Evolutionary conservation across 2,797 vertebrate genomes (phyloP).

Genomic region (Numenius phaeopus): DNA sequence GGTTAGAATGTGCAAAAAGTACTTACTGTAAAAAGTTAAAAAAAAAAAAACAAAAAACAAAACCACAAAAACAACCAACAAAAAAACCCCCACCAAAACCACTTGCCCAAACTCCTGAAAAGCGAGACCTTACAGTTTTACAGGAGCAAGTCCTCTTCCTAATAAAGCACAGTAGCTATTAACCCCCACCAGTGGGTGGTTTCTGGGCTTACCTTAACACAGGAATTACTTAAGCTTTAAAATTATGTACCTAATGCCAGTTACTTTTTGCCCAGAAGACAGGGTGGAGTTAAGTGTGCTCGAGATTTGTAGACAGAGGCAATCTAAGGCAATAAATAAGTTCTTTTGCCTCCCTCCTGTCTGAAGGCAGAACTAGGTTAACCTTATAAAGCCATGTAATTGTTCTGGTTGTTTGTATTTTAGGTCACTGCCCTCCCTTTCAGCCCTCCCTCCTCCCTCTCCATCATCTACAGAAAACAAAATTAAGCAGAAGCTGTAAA

Average conservation of each 20-base stretch:
- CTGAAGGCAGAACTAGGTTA: conserved; percentile 29
- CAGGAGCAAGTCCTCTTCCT: background rate
- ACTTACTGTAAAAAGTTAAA: background rate
- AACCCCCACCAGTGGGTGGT: background rate
- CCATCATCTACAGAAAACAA: background rate
- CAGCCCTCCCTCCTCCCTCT: background rate
- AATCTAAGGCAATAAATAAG: conserved; percentile 45
- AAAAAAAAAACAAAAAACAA: background rate
- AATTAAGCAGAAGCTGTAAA: conserved; percentile 39
- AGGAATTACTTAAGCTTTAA: background rate
- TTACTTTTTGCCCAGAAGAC: conserved; percentile 44
- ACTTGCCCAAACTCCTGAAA: background rate
- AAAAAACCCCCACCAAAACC: no score
- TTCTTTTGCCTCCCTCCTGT: conserved; percentile 29
- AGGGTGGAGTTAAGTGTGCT: conserved; percentile 30
- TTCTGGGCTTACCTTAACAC: background rate
- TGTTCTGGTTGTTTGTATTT: conserved; percentile 26
- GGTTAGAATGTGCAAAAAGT: background rate
- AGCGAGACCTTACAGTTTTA: background rate
- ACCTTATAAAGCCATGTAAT: conserved; percentile 36
- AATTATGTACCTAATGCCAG: background rate
- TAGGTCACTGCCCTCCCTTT: background rate
- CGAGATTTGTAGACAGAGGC: conserved; percentile 41
- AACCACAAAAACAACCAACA: no score
- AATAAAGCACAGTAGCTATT: background rate